A percentile compares a stretch with the other conserved stretches of the same genome.
Evolutionary conservation across 2,888 invertebrate species (phyloP).

Genomic region (Exephanes ischioxanthus): DNA sequence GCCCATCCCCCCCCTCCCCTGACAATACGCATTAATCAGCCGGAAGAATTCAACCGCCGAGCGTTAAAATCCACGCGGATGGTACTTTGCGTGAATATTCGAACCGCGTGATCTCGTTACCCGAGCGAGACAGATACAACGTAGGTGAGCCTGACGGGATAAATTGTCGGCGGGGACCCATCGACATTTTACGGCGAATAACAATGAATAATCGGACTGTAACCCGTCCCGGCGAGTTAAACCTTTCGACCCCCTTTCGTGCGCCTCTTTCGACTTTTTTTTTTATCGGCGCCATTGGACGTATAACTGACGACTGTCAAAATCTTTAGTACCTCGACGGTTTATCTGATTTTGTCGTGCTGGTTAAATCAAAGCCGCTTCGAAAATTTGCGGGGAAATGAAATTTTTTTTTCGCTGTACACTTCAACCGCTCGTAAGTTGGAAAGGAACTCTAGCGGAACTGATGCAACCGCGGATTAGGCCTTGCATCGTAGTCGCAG

Average conservation of each 20-base stretch:
- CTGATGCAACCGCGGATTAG: too few species aligned
- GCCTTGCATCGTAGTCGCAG: too few species aligned
- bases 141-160: slow-evolving; percentile 3
- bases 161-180: background rate
- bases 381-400: too few species aligned
- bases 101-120: slow-evolving; percentile 62
- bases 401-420: background rate
- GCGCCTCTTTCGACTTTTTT: background rate
- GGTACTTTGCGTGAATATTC: slow-evolving; percentile 55
- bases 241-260: slow-evolving; percentile 20
- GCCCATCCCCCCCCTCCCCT: background rate
- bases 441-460: background rate
- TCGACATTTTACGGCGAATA: background rate
- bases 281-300: background rate
- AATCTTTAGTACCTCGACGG: background rate
- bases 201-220: slow-evolving; percentile 1
- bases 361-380: background rate
- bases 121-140: slow-evolving; percentile 47
- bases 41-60: slow-evolving; percentile 41
- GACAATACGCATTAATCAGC: slow-evolving; percentile 62
- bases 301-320: background rate
- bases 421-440: background rate
- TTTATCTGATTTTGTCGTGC: background rate
- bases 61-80: slow-evolving; percentile 50
- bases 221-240: background rate